Conservation (phyloP, 2,113 vertebrate genomes). For the Callochromis pleurospilus region DNA sequence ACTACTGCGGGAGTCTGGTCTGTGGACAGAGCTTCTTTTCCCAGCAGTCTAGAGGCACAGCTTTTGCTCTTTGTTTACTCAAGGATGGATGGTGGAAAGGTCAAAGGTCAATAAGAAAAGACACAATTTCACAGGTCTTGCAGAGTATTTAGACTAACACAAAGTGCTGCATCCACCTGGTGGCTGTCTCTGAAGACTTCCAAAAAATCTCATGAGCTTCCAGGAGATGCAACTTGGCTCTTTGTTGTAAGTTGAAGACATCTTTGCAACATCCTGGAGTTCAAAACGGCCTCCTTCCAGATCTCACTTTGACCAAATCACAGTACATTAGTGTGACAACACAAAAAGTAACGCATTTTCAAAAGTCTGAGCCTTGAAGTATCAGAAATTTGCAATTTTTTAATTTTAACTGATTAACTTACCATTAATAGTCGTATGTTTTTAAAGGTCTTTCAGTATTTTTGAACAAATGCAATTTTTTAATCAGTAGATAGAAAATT, state of each 20-base stretch:
- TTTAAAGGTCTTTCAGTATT: not conserved
- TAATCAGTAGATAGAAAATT: not conserved
- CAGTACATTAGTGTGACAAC: not conserved
- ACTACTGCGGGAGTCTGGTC: not conserved
- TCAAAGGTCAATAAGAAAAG: not conserved
- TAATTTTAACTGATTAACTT: not conserved
- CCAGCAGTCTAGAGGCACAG: not conserved
- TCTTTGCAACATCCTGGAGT: not conserved
- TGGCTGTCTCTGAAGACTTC: not conserved
- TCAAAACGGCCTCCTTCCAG: not conserved
- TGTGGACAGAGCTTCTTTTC: not conserved
- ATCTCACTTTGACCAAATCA: not conserved
- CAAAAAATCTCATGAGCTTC: not conserved
- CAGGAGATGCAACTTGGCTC: not conserved
- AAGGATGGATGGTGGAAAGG: not conserved
- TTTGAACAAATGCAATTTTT: not conserved
- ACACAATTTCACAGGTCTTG: not conserved
- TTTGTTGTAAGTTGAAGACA: not conserved
- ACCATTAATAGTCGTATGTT: not conserved
- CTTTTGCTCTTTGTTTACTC: not conserved
- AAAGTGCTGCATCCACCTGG: not conserved
- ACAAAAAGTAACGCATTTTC: not conserved
- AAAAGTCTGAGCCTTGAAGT: not conserved
- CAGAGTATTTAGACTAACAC: not conserved
- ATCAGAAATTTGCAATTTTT: accelerated